Evolutionary conservation across 2,888 invertebrate genomes (phyloP).

Genomic region (Epinotia brunnichana): DNA sequence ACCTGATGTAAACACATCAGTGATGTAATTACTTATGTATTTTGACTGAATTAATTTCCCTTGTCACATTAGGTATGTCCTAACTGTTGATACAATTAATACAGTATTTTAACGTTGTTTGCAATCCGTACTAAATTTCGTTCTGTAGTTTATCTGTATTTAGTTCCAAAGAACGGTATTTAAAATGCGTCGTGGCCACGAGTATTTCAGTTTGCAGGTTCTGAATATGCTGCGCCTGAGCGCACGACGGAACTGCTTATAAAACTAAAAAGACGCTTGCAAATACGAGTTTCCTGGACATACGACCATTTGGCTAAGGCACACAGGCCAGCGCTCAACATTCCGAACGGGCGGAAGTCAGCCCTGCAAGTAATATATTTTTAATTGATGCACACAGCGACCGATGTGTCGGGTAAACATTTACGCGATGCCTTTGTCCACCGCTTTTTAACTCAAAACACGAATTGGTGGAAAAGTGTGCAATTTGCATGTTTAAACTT

Average conservation of each 20-base stretch:
- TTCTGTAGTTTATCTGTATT: not conserved
- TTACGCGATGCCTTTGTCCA: conserved; percentile 75
- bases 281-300: not conserved
- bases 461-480: conserved; percentile 80
- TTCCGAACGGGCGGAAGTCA: conserved; percentile 65
- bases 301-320: not conserved
- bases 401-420: conserved; percentile 78
- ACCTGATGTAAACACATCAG: too few relatives aligned
- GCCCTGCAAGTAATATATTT: conserved; percentile 76
- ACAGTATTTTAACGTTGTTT: not conserved
- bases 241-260: not conserved
- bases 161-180: not conserved
- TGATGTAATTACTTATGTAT: too few relatives aligned
- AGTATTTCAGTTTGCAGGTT: conserved; percentile 16
- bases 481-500: conserved; percentile 75
- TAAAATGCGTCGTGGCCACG: not conserved
- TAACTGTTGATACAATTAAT: too few relatives aligned
- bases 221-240: conserved; percentile 15
- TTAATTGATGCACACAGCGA: conserved; percentile 78
- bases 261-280: not conserved
- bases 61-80: too few relatives aligned
- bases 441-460: conserved; percentile 72
- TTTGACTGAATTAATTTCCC: too few relatives aligned
- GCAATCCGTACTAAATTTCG: not conserved
- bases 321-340: conserved; percentile 48